Percentiles rank a stretch among this genome's conserved stretches.
These are phyloP conservation scores for Salpingus planirostris DNA, from an alignment of 2,888 invertebrate species.

Conservation along the genomic window DNA sequence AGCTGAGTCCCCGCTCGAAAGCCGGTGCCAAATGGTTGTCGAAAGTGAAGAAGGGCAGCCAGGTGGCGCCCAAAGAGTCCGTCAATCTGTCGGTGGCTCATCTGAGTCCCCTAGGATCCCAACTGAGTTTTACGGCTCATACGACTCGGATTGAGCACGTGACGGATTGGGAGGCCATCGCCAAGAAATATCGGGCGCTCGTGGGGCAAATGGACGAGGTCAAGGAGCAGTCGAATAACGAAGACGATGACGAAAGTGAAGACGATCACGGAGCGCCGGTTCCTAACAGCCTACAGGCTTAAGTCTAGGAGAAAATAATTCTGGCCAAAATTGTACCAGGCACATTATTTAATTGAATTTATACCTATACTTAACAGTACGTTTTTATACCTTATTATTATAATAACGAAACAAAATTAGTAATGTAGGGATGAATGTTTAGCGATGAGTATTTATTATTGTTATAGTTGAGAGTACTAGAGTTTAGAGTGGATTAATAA, in stretches of 20 bases:
- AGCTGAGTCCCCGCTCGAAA: conserved; percentile 74
- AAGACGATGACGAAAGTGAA: conserved; percentile 33
- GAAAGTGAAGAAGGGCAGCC: conserved; percentile 72
- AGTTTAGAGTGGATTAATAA: too few relatives aligned
- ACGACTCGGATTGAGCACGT: conserved; percentile 78
- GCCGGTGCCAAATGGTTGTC: conserved; percentile 85
- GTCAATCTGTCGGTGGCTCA: conserved; percentile 72
- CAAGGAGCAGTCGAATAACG: conserved; percentile 35
- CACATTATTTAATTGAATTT: background rate
- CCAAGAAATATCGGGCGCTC: conserved; percentile 77
- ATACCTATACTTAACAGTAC: background rate
- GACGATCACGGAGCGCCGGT: conserved; percentile 28
- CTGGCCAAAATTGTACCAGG: background rate
- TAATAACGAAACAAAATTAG: too few relatives aligned
- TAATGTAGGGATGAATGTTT: too few relatives aligned
- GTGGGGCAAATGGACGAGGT: conserved; percentile 54
- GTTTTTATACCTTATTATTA: too few relatives aligned
- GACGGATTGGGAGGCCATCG: conserved; percentile 84
- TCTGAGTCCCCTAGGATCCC: conserved; percentile 75
- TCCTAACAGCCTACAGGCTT: conserved; percentile 22
- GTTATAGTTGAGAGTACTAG: too few relatives aligned
- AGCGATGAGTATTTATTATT: too few relatives aligned
- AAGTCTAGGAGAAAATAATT: background rate
- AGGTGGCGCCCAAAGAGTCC: conserved; percentile 73
- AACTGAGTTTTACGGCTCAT: conserved; percentile 68